Base-by-base conservation (phyloP, 1,140 invertebrate genomes). In the Heliothis subflexa region DNA sequence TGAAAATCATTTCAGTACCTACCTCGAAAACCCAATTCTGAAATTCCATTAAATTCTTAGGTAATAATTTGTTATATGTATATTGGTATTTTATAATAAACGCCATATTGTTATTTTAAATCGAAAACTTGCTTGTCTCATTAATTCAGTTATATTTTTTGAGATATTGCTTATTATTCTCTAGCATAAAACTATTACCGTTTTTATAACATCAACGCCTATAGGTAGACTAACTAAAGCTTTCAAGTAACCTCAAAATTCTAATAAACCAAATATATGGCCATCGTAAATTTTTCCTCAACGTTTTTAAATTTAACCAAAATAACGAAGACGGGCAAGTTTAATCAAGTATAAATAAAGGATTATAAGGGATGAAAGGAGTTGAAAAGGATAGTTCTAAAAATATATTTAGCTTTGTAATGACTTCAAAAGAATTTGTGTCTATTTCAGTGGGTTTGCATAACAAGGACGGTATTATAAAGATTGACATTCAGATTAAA, bases 321-420 rank as follows among this genome's bases (percentile, higher is more conserved):
- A 28, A 52, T 14, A 71, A 71, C 50, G 68, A 71, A 71, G 68
- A 71, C 68, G 14, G 28, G 50, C n/a, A 49, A 14, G 52, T n/a
- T 71, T 71, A 71, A 71, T 71, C 68, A 71, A 71, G 50, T 71
- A 71, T 71, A 71, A 71, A 71, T 71, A 71, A 71, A 71, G 52
- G 50, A 71, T 71, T 71, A 71, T 71, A 71, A 71, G 68, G 68
- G 68, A 12, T 55, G 50, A 71, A 71, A 71, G 25, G 66, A 52
- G 68, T 71, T 54, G 50, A 71, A 55, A 55, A 71, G 68, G 68
- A 71, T 71, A 71, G 68, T 71, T 71, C 52, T 71, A 71, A 71
- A 71, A 54, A 71, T 71, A 71, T 55, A 28, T 25, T 40, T 25
- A 71, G 28, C 68, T 55, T 55, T 16, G 68, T 71, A 55, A 55